Evolutionary conservation across 2,113 vertebrate species (phyloP), one percentile per base, ranked within the genome.

Genomic region (Accipiter virgatus): DNA sequence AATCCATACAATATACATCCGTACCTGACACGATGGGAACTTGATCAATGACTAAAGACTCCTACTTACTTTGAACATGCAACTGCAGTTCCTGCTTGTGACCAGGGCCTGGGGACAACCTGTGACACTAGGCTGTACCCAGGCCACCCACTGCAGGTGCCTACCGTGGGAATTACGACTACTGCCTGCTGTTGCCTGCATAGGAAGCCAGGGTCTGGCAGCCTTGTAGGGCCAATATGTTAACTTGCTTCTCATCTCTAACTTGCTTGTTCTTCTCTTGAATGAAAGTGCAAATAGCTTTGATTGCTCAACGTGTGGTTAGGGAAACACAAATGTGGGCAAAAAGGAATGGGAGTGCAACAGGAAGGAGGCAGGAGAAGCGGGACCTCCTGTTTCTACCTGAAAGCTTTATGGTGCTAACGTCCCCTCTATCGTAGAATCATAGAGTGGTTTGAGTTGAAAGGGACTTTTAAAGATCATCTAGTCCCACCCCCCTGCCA

Each of bases 161-260:
- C 65, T 25, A 1, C 58, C 1, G 18, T 40, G 45, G 50, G 50
- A 84, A 58, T 26, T 29, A 56, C 0, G 1, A 23, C 45, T 34
- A 4, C n/a, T 27, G 42, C 47, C 42, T 3, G 5, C 31, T 38
- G 31, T 17, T 74, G 72, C 19, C 55, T 65, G 32, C 50, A 68
- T 11, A 31, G 13, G 12, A 63, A 90, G 31, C 8, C 47, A 74
- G 31, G 45, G 31, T 7, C 34, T 3, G 3, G 38, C 50, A 48
- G 50, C 21, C 20, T 19, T n/a, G 10, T 45, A 71, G 11, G 83
- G 55, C 14, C 23, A 42, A 5, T 21, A 27, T 4, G 6, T 56
- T 45, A 25, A 71, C 29, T 29, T 45, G 36, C 29, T 77, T 62
- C 18, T 55, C 55, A 22, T 70, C 45, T 74, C 79, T 62, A 56